These are phyloP conservation scores for Zeugodacus cucurbitae DNA, from an alignment of 1,140 invertebrate genomes.

Conservation along the genomic window DNA sequence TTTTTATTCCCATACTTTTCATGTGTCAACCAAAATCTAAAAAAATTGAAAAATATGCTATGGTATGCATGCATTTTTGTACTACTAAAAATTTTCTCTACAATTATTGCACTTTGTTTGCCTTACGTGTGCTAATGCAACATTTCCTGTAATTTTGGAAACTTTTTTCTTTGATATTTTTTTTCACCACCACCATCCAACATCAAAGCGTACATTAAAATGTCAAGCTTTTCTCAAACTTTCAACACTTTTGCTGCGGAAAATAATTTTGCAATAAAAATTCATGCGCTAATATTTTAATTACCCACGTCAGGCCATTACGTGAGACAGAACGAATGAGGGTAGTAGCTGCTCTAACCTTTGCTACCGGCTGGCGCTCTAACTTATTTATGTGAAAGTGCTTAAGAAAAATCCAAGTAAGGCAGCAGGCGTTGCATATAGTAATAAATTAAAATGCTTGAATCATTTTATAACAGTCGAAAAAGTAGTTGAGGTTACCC, in stretches of 20 bases:
- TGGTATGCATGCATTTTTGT: no score
- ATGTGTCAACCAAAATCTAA: no score
- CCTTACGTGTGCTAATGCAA: not conserved
- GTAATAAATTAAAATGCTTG: conserved; percentile 7
- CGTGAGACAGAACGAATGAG: not conserved
- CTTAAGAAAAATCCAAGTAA: not conserved
- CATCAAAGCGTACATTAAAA: conserved; percentile 33
- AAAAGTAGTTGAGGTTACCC: not conserved
- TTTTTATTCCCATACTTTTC: no score
- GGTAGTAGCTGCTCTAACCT: not conserved
- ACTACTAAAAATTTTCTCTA: not conserved
- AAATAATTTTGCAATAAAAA: conserved; percentile 43
- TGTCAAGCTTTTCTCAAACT: conserved; percentile 17
- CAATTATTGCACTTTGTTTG: not conserved
- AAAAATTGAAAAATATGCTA: no score
- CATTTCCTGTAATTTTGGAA: conserved; percentile 12
- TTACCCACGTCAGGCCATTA: conserved; percentile 23
- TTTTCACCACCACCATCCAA: not conserved
- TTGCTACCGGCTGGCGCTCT: not conserved
- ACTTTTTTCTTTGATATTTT: not conserved
- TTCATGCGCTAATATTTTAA: conserved; percentile 35
- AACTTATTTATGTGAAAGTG: not conserved
- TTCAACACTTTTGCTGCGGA: conserved; percentile 37
- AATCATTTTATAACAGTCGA: not conserved
- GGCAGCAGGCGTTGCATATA: not conserved